Base-by-base conservation (phyloP, 1,140 invertebrate genomes). In the Oryctes rhinoceros region DNA sequence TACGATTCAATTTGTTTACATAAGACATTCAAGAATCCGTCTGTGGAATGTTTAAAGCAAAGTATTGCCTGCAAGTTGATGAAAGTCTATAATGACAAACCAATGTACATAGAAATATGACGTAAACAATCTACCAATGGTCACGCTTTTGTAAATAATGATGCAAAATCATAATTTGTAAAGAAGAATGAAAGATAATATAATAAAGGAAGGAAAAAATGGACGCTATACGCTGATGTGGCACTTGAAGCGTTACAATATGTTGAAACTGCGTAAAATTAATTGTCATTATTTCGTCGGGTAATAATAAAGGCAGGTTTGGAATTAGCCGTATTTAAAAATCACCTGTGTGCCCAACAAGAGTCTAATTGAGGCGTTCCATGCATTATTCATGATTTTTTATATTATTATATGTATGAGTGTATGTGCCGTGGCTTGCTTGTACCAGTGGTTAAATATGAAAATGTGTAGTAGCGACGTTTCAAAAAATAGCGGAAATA, bases 401-500 rank as follows among this genome's bases (percentile, higher is more conserved):
- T 35, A 9, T 67, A 30, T 11, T 9, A 6, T 20, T 24, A 9
- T 67, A 67, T 24, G 13, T 24, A 9, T 13, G 6, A 3, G 13
- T 10, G 20, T 67, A 18, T 67, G 20, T 67, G 20, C 30, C n/a
- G 10, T 44, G 9, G 39, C 39, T 44, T 44, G 5, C 5, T 44
- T 44, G 39, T 44, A 44, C 13, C 3, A 67, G n/a, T 67, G 65
- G 65, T 67, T 67, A 67, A 67, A 67, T 67, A 67, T 67, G 65
- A 67, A 67, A 67, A 67, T 67, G 62, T 65, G 65, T 67, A 67
- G 65, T 4, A 76, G 20, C 74, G 74, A 76, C 74, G 74, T 76
- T 44, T 76, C 44, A 76, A 78, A 78, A 78, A 78, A 30, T 78
- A 78, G 76, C 76, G 76, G 76, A 78, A 78, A 78, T 78, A 78